Base-by-base conservation (phyloP, 2,888 invertebrate genomes). In the Adela reaumurella region DNA sequence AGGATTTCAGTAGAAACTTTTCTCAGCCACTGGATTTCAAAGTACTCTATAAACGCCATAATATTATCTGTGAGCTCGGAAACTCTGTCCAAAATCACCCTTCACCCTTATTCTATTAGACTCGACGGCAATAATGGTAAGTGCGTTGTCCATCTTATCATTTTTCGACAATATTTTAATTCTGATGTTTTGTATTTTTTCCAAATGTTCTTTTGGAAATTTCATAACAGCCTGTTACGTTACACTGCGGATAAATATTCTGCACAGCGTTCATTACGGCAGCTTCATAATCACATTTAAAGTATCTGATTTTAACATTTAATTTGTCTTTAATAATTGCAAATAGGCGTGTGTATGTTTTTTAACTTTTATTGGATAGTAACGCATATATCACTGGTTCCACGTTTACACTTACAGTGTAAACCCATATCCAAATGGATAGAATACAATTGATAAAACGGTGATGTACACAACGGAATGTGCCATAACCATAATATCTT, bases 311-410 rank as follows among this genome's bases (percentile, higher is more conserved):
- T 11, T 50, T 17, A 20, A 46, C 41, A 20, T 43, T 35, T 14
- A 47, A 43, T 42, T 50, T 44, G 17, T 50, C 47, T 46, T 50
- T 50, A 24, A 48, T 18, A 18, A 50, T 19, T 43, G 19, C 17
- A 50, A 50, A 50, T 28, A 47, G 19, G 17, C 50, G 45, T 19
- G 20, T 47, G 14, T 50, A 47, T 41, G 50, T 46, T 24, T 24
- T 46, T 43, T 50, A 45, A 20, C 35, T 43, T 45, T 48, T 47
- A 18, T 45, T 46, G 6, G 48, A 45, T 45, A 48, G 28, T 14
- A 45, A 17, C n/a, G 48, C 48, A 47, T 50, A 48, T 17, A 51
- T 49, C 19, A 51, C 45, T 41, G 51, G 51, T 20, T 45, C 41
- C 41, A 51, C 47, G 48, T 51, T 46, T 46, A 45, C 45, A 44